These are phyloP conservation scores for Furcifer pardalis DNA, from an alignment of 2,797 vertebrate species.

Conservation along the genomic window DNA sequence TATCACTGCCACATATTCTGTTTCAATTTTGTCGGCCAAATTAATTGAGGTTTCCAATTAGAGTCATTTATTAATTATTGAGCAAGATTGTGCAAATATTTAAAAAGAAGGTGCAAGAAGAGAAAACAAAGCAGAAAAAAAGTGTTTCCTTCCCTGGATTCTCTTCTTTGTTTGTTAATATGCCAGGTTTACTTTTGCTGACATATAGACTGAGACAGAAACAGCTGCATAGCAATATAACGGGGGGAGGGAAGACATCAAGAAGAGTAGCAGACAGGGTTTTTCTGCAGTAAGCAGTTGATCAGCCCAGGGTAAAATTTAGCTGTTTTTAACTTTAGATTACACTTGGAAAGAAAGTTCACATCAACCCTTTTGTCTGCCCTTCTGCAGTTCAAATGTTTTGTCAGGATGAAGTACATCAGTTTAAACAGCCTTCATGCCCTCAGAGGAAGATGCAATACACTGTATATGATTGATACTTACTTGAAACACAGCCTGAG, in stretches of 20 bases:
- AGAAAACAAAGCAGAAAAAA: not conserved
- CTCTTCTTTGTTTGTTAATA: conserved; percentile 34
- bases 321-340: conserved; percentile 32
- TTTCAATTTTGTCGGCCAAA: conserved; percentile 38
- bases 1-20: not conserved
- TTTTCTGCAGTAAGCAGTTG: conserved; percentile 48
- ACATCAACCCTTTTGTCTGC: conserved; percentile 39
- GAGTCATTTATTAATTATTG: not conserved
- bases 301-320: conserved; percentile 40
- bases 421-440: conserved; percentile 34
- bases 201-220: conserved; percentile 32
- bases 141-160: not conserved
- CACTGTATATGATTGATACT: conserved; percentile 14
- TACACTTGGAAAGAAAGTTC: conserved; percentile 36
- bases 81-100: not conserved
- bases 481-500: not conserved
- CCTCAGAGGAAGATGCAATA: not conserved
- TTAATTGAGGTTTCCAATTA: conserved; percentile 47
- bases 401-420: conserved; percentile 40
- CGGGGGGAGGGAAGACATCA: conserved; percentile 48
- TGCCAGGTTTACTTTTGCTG: conserved; percentile 46
- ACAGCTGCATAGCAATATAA: conserved; percentile 29
- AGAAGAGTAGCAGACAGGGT: conserved; percentile 51
- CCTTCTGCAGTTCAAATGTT: conserved; percentile 31
- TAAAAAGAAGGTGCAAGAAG: not conserved